Evolutionary conservation across 2,113 vertebrate genomes (phyloP), one percentile per base, ranked within the genome.

Genomic region (Laterallus jamaicensis): DNA sequence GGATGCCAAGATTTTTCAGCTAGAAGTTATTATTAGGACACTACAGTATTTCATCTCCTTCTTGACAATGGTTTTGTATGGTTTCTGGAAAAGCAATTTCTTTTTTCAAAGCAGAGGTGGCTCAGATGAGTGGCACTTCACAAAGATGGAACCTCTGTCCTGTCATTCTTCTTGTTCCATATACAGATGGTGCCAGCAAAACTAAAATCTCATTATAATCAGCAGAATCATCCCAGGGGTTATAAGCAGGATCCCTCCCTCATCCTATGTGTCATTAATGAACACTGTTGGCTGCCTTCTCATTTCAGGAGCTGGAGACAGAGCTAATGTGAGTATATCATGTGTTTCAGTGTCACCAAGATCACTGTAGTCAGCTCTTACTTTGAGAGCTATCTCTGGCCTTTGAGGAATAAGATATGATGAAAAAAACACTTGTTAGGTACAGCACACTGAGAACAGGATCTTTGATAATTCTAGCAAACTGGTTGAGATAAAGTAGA

Each of bases 1-100:
- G 79, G 64, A 95, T 95, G 93, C 96, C 95, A 96, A 97, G 92
- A 94, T 96, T 94, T 91, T 95, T 73, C 69, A 78, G 88, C 90
- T 68, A 91, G 55, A 71, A 89, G 91, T 94, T 96, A 94, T 93
- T 96, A 94, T 92, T 92, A 89, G 93, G 95, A 96, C 70, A 66
- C 69, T 76, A 75, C 66, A 85, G 86, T 87, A 93, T 93, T 96
- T 92, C 86, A 93, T 79, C 42, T 35, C 71, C 92, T 83, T 60
- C 90, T 74, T 88, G 89, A 95, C 93, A 95, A 96, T 0, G 37
- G 70, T 64, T 93, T 91, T 92, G 88, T 62, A 95, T 66, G 83
- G 80, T 93, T 94, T 79, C 86, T 96, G 86, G 91, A 95, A 95
- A 66, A 86, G 77, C n/a, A 94, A 86, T 86, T 91, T 93, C 80